Evolutionary conservation across 2,797 vertebrate species (phyloP).

Genomic region (Novumbra hubbsi): DNA sequence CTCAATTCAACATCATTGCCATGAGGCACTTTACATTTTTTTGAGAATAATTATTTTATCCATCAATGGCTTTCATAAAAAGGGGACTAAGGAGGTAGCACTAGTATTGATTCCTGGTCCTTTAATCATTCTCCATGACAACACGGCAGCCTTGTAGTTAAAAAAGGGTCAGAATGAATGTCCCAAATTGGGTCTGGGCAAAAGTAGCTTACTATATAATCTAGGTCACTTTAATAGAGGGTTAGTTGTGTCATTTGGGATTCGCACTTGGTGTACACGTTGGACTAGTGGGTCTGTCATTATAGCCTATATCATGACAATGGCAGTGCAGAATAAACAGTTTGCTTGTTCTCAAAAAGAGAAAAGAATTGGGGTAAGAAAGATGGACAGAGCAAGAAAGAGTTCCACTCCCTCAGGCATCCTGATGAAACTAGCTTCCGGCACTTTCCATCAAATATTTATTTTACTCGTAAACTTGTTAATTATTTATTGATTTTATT

Average conservation of each 20-base stretch:
- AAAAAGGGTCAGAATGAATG: not conserved
- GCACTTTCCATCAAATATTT: slow-evolving; percentile 16
- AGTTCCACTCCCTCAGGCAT: not conserved
- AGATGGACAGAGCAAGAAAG: not conserved
- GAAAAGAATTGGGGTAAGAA: not conserved
- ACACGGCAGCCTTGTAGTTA: not conserved
- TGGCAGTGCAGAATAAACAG: not conserved
- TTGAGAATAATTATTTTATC: slow-evolving; percentile 4
- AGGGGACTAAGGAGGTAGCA: not conserved
- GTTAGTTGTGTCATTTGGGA: too few relatives aligned
- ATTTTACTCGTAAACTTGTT: slow-evolving; percentile 1
- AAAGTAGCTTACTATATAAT: too few relatives aligned
- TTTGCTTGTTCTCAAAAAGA: not conserved
- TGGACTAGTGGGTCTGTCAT: too few relatives aligned
- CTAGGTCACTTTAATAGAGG: too few relatives aligned
- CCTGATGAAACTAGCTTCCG: slow-evolving; percentile 16
- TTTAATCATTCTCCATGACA: slow-evolving; percentile 2
- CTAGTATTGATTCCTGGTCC: not conserved
- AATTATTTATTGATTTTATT: not conserved
- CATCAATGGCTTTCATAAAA: not conserved
- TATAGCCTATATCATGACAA: not conserved
- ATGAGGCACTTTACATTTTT: not conserved
- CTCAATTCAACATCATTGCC: not conserved
- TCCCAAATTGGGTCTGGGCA: not conserved
- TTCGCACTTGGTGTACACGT: too few relatives aligned